Conservation (phyloP, 2,888 invertebrate genomes). For the Urechis unicinctus region DNA sequence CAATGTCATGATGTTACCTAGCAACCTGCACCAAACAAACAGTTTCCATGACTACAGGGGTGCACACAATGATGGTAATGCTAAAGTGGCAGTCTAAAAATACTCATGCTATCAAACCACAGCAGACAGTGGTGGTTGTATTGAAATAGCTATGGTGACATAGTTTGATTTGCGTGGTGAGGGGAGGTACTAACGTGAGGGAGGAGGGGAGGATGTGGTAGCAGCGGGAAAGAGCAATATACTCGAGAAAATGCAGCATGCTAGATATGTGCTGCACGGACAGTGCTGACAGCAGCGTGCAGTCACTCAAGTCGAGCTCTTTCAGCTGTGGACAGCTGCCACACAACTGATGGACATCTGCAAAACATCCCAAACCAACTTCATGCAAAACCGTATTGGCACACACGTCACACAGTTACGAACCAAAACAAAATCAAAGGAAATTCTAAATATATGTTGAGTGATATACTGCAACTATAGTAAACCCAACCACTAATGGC, state of each 20-base stretch:
- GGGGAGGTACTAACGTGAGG: slow-evolving; percentile 61
- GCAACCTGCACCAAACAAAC: slow-evolving; percentile 49
- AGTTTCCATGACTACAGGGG: too few species aligned
- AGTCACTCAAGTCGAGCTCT: slow-evolving; percentile 85
- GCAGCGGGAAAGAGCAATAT: slow-evolving; percentile 63
- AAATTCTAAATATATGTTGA: too few species aligned
- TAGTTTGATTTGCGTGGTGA: not conserved
- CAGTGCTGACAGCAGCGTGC: slow-evolving; percentile 63
- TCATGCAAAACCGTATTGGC: too few species aligned
- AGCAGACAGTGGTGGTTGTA: too few species aligned
- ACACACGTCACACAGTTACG: too few species aligned
- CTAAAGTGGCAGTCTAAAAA: too few species aligned
- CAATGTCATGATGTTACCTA: slow-evolving; percentile 55
- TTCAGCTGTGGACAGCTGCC: slow-evolving; percentile 65
- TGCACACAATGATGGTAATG: too few species aligned
- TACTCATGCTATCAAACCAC: too few species aligned
- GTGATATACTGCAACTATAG: too few species aligned
- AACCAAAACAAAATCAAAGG: too few species aligned
- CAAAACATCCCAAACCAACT: too few species aligned
- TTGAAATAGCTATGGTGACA: not conserved
- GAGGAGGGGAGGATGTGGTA: slow-evolving; percentile 66
- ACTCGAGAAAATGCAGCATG: slow-evolving; percentile 56
- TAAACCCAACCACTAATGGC: too few species aligned
- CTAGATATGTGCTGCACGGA: slow-evolving; percentile 59
- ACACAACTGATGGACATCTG: slow-evolving; percentile 66